Percentiles rank a stretch among this genome's conserved stretches.
Conservation (phyloP, 2,113 vertebrate genomes). For the Mirza zaza region DNA sequence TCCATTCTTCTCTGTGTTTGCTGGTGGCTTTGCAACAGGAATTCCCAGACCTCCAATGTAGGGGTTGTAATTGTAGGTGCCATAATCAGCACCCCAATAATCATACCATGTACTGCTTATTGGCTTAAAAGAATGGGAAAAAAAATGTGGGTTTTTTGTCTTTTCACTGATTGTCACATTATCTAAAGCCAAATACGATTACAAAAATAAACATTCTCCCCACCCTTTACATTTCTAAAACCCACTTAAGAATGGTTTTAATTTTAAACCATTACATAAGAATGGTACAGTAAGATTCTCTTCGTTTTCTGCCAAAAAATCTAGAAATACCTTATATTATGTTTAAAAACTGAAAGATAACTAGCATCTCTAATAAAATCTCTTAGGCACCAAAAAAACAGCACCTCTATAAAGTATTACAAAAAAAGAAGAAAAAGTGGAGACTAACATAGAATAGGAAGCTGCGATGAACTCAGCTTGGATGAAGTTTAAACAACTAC, state of each 20-base stretch:
- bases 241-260: neutral
- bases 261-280: neutral
- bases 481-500: neutral
- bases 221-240: neutral
- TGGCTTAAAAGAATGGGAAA: conserved; percentile 85
- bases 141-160: neutral
- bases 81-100: conserved; percentile 99
- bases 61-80: conserved; percentile 97
- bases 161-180: neutral
- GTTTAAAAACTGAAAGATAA: neutral
- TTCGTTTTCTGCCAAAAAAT: conserved; percentile 22
- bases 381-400: neutral
- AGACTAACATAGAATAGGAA: neutral
- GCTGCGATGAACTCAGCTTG: neutral
- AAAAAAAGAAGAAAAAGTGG: neutral
- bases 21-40: conserved; percentile 94
- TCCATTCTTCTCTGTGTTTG: conserved; percentile 93
- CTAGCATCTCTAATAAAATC: neutral
- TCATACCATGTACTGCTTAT: conserved; percentile 99
- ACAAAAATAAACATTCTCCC: neutral
- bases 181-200: neutral
- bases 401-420: neutral
- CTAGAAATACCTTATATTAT: neutral
- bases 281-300: neutral
- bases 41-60: conserved; percentile 97